A percentile compares a stretch with the other conserved stretches of the same genome.
These are phyloP conservation scores for Philopedon plagiatum DNA, from an alignment of 2,888 invertebrate genomes.

Conservation along the genomic window DNA sequence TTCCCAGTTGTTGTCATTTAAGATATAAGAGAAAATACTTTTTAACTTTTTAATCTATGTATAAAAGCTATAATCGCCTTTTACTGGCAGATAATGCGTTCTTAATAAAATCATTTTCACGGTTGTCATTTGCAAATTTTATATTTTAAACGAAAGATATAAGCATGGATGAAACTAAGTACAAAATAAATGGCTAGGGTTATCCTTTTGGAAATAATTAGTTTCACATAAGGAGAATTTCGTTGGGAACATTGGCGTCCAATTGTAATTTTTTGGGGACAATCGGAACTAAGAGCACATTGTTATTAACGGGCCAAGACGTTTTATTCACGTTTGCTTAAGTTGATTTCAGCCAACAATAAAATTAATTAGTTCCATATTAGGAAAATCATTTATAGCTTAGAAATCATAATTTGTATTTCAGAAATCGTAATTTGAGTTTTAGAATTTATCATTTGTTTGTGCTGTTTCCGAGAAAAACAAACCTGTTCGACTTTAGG, in stretches of 20 bases:
- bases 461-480: too few species aligned
- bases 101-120: conserved; percentile 19
- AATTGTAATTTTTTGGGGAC: too few species aligned
- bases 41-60: neutral
- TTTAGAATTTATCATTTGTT: too few species aligned
- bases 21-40: neutral
- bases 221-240: neutral
- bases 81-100: neutral
- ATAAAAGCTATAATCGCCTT: conserved; percentile 1
- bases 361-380: too few species aligned
- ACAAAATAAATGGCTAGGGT: neutral
- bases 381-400: too few species aligned
- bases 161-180: conserved; percentile 8
- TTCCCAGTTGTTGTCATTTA: neutral
- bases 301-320: too few species aligned
- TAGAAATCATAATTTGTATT: too few species aligned
- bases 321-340: too few species aligned
- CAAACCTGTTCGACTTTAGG: too few species aligned
- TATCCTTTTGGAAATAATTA: conserved; percentile 17
- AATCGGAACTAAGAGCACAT: too few species aligned
- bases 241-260: neutral
- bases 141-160: neutral
- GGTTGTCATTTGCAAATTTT: conserved; percentile 18
- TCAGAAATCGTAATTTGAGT: too few species aligned
- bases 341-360: too few species aligned